Evolutionary conservation across 1,140 invertebrate species (phyloP), one percentile per base, ranked within the genome.

Genomic region (Polypedilum vanderplanki): DNA sequence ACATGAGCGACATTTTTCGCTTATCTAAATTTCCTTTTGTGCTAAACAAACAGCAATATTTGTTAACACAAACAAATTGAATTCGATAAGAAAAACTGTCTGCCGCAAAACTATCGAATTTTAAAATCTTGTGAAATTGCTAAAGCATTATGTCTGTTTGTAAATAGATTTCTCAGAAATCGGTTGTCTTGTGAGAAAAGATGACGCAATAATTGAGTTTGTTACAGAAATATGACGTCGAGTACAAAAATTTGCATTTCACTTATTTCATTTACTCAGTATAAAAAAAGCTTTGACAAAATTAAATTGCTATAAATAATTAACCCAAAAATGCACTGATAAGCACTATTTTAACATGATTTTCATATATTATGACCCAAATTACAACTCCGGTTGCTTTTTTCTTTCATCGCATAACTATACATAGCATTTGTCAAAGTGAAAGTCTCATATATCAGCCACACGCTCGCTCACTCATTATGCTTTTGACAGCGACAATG

Each of bases 111-210:
- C 24, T 33, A 33, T 33, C 24, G 1, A 33, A 33, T 33, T 33
- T 33, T 1, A 33, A 1, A 33, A 57, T 15, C 12, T 57, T 15
- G 15, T 57, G 46, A 57, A 57, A 57, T 57, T 46, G 9, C 1
- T 15, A 15, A 15, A 9, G n/a, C 12, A 57, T n/a, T 57, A 12
- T n/a, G 46, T n/a, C 12, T 57, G 46, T 57, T 57, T 57, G 46
- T 57, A 57, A 57, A 57, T 57, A 57, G n/a, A 57, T 57, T 33
- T 57, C 46, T 57, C 12, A n/a, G 46, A 33, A 57, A 57, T 57
- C n/a, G n/a, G 10, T 57, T 33, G 24, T 33, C 24, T 33, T 33
- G 24, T 33, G 3, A 15, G n/a, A 57, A 57, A 57, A 15, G 46
- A 57, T 57, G 46, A 57, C 46, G 46, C 46, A 57, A 57, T 57